Percentiles rank a stretch among this genome's conserved stretches.
Conservation (phyloP, 2,113 vertebrate species). For the Pholis gunnellus region DNA sequence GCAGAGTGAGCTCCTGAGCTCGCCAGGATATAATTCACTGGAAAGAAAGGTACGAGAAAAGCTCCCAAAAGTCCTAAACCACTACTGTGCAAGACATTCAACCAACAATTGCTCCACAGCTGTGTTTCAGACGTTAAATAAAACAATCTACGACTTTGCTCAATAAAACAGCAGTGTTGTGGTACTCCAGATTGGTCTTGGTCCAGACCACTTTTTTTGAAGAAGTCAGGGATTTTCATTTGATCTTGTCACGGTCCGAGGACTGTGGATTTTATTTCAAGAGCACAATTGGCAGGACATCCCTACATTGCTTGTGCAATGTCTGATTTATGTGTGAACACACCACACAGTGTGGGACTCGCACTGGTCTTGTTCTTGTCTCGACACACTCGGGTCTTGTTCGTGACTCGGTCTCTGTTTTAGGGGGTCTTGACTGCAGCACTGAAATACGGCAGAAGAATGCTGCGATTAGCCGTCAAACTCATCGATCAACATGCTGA, state of each 20-base stretch:
- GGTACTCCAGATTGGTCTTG: not conserved
- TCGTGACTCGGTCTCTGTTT: not conserved
- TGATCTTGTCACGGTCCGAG: not conserved
- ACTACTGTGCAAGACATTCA: constrained; percentile 1
- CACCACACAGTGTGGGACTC: not conserved
- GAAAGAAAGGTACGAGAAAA: not conserved
- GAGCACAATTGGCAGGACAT: not conserved
- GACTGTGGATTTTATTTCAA: not conserved
- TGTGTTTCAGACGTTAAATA: not conserved
- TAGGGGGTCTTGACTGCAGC: not conserved
- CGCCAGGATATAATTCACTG: not conserved
- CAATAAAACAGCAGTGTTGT: not conserved
- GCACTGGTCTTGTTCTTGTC: too few species aligned
- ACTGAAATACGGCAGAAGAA: not conserved
- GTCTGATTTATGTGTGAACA: not conserved
- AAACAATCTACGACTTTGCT: not conserved
- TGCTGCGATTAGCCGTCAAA: not conserved
- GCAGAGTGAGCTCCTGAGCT: not conserved
- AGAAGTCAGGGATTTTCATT: not conserved
- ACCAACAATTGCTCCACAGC: not conserved
- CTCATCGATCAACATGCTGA: not conserved
- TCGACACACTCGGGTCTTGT: too few species aligned
- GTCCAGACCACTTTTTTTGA: not conserved
- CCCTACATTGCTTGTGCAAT: not conserved
- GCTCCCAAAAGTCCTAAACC: not conserved